A percentile compares a stretch with the other conserved stretches of the same genome.
phyloP scores from a whole-genome alignment of 92 coral and sea anemone species.

The Epizoanthus illoricatus region DNA sequence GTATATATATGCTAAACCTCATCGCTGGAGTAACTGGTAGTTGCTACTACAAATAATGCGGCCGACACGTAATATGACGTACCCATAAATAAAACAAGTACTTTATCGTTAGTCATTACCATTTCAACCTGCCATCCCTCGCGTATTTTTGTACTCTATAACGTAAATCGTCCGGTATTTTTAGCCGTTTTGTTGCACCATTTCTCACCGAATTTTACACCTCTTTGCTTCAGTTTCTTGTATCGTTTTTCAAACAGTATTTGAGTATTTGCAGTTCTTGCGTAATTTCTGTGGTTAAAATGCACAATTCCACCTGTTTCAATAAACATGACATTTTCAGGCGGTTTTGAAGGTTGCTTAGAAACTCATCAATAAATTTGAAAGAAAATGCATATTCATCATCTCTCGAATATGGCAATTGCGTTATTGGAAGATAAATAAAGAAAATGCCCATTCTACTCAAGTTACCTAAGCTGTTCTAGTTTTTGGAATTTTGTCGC shows the following conservation, averaged over 20 bases:
- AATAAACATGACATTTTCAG: slow-evolving; percentile 13
- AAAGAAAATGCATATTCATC: slow-evolving; percentile 2
- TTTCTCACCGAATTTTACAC: background rate
- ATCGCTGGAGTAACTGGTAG: background rate
- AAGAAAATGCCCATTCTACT: background rate
- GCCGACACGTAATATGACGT: slow-evolving; percentile 20
- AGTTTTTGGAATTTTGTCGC: background rate
- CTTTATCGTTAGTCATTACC: background rate
- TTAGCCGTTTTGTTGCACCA: background rate
- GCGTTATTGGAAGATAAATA: background rate
- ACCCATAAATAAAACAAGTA: slow-evolving; percentile 27
- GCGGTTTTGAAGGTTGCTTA: slow-evolving; percentile 15
- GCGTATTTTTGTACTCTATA: background rate
- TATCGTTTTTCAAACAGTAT: background rate
- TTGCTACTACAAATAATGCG: slow-evolving; percentile 6
- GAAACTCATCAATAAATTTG: background rate
- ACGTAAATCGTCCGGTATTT: background rate
- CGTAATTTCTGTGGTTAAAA: slow-evolving; percentile 26
- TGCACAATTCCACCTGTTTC: slow-evolving; percentile 21
- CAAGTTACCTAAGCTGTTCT: background rate
- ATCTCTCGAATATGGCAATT: background rate
- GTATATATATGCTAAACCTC: slow-evolving; percentile 7
- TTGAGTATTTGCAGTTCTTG: slow-evolving; percentile 28
- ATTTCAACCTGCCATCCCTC: background rate
- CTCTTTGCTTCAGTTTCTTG: background rate